Base-by-base conservation (phyloP, 2,797 vertebrate species). In the Scomberomorus guttatus region DNA sequence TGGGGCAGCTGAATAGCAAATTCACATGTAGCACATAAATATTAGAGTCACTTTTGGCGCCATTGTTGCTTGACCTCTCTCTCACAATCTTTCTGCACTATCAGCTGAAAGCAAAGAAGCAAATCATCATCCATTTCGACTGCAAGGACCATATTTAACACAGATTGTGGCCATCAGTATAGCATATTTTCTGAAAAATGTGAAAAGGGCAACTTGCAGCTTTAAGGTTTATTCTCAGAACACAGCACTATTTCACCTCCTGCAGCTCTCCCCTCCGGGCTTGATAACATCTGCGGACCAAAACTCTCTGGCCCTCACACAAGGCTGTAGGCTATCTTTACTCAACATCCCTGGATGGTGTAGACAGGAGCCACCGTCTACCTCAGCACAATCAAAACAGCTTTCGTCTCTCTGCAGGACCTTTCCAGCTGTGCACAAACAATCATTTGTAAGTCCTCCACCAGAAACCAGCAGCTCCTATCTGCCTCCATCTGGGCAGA, bases 361-460 rank as follows among this genome's bases (percentile, higher is more conserved):
- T 25, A 15, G 55, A 56, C 44, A 20, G 32, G 27, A 15, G 57
- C 75, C 25, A 22, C 44, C 13, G 13, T 73, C 69, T 55, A 61
- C 76, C 61, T 80, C 72, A 73, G 78, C 60, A 65, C 72, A 71
- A 78, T 81, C 72, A 63, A 25, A 71, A 60, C 70, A 62, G 69
- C 62, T 77, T 77, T 22, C 0, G 14, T 78, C 64, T 80, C 75
- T 77, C 67, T 42, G 63, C 24, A 17, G 65, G 22, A 75, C 25
- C 22, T 65, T 61, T 77, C 72, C 75, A 86, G 84, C 84, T 80
- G 84, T 64, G 57, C 72, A 46, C 73, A 77, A 66, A 82, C 63
- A 82, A 64, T 75, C 64, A 57, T 64, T 46, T 66, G 25, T 52
- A 60, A 66, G 80, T 72, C 81, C 69, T 72, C 63, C 14, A 20